phyloP scores from a whole-genome alignment of 2,888 invertebrate species.

The Tipula confusa region DNA sequence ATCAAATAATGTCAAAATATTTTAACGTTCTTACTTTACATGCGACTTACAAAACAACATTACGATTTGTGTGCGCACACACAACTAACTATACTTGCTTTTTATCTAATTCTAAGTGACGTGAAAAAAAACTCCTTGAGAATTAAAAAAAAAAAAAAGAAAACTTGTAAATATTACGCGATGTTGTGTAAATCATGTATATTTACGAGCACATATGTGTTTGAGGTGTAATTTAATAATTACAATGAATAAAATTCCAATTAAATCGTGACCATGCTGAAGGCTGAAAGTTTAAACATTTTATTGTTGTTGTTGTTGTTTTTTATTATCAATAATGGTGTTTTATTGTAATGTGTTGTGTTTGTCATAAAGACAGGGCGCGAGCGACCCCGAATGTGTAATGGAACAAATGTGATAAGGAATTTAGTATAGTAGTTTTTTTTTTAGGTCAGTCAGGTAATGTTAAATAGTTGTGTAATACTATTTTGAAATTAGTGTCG shows the following conservation, averaged over 20 bases:
- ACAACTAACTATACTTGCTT: too few relatives aligned
- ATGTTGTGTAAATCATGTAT: not conserved
- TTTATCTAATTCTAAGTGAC: not conserved
- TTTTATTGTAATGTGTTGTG: not conserved
- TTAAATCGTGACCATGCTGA: not conserved
- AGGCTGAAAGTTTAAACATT: not conserved
- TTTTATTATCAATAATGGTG: not conserved
- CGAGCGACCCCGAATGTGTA: not conserved
- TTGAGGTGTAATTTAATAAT: not conserved
- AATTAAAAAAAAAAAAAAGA: too few relatives aligned
- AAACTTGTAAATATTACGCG: not conserved
- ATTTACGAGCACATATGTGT: too few relatives aligned
- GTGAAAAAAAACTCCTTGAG: not conserved
- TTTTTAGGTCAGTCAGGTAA: not conserved
- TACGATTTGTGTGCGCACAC: too few relatives aligned
- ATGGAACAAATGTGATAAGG: not conserved
- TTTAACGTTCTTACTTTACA: not conserved
- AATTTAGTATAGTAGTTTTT: too few relatives aligned
- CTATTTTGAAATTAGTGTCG: not conserved
- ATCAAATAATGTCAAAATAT: not conserved
- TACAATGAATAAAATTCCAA: not conserved
- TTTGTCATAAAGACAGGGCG: too few relatives aligned
- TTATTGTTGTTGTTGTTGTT: too few relatives aligned
- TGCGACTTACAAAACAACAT: not conserved
- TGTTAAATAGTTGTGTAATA: not conserved